Evolutionary conservation across 2,797 vertebrate species (phyloP).

Genomic region (Muscicapa striata): DNA sequence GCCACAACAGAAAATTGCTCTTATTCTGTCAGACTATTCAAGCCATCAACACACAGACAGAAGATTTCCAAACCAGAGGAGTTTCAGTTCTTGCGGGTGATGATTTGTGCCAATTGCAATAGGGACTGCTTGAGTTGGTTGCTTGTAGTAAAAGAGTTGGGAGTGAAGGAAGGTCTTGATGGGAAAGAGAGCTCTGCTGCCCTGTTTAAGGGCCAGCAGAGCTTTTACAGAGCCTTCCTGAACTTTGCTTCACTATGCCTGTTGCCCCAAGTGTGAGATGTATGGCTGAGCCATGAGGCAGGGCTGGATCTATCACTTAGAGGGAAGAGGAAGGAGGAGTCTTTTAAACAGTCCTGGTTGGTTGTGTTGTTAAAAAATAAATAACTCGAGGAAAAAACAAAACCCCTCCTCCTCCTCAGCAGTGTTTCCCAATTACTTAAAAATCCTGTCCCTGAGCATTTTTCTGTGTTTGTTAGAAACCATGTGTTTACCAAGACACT

Average conservation of each 20-base stretch:
- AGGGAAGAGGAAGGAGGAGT: neutral
- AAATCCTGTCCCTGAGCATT: neutral
- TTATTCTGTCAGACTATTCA: neutral
- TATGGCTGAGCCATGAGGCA: neutral
- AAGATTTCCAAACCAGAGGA: neutral
- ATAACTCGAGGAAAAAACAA: neutral
- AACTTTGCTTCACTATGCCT: neutral
- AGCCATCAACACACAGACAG: neutral
- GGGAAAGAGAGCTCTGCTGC: neutral
- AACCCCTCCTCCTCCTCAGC: neutral
- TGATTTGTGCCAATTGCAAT: neutral
- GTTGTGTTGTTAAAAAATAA: neutral
- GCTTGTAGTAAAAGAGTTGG: neutral
- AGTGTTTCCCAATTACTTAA: neutral
- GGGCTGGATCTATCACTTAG: neutral
- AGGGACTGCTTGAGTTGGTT: neutral
- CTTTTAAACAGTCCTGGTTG: neutral
- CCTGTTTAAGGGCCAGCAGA: neutral
- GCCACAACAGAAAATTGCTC: neutral
- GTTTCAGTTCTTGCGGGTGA: neutral
- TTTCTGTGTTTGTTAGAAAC: neutral
- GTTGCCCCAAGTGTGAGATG: neutral
- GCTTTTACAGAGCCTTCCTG: neutral
- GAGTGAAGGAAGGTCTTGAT: neutral
- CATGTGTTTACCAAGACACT: fast-evolving